phyloP scores from a whole-genome alignment of 2,888 invertebrate genomes.

The Plusia festucae region DNA sequence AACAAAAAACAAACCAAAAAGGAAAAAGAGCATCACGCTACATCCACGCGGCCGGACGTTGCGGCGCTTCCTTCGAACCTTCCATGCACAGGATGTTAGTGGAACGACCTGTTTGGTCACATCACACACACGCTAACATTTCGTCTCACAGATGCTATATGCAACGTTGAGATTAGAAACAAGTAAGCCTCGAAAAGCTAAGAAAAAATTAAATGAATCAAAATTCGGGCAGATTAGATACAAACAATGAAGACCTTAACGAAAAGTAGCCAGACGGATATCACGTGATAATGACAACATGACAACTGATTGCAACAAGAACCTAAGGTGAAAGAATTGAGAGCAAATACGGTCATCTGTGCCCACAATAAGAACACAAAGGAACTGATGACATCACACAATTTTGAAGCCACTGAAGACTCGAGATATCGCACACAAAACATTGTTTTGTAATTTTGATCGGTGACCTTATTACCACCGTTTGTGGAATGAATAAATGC shows the following conservation, averaged over 20 bases:
- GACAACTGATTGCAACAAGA: constrained; percentile 52
- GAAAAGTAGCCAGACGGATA: constrained; percentile 16
- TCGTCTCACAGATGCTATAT: constrained; percentile 41
- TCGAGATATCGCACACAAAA: constrained; percentile 63
- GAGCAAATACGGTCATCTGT: constrained; percentile 71
- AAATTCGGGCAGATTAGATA: neutral
- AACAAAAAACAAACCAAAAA: constrained; percentile 88
- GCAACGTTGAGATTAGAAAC: neutral
- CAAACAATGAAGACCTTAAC: neutral
- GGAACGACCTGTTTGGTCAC: constrained; percentile 66
- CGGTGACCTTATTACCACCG: constrained; percentile 64
- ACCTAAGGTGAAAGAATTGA: constrained; percentile 66
- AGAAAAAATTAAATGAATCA: neutral
- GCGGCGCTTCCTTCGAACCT: constrained; percentile 88
- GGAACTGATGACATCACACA: constrained; percentile 77
- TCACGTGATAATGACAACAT: constrained; percentile 37
- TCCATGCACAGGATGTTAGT: constrained; percentile 79
- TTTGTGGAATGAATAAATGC: constrained; percentile 53
- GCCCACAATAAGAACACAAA: constrained; percentile 75
- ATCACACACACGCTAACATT: constrained; percentile 48
- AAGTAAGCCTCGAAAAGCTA: neutral
- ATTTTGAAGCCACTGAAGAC: constrained; percentile 66
- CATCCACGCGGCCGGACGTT: constrained; percentile 89
- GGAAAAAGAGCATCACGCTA: constrained; percentile 87
- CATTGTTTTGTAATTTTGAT: constrained; percentile 71